phyloP scores from a whole-genome alignment of 1,140 invertebrate genomes.

The Paralvinella palmiformis region DNA sequence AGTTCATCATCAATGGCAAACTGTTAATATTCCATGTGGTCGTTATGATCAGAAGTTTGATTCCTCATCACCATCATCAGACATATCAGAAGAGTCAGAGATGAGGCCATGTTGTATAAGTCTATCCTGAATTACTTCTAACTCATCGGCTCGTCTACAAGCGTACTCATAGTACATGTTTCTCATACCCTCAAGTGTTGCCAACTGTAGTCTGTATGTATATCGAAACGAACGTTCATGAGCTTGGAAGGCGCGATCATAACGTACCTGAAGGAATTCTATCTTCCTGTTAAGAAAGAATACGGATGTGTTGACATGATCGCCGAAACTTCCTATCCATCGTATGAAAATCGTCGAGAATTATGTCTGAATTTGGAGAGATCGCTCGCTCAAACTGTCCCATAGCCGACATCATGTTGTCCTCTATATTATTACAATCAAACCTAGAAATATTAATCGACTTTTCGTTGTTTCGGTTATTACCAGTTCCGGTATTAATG shows the following conservation, averaged over 20 bases:
- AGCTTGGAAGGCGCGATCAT: slow-evolving; percentile 29
- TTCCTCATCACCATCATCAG: slow-evolving; percentile 1
- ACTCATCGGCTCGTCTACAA: slow-evolving; percentile 30
- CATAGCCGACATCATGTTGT: no score
- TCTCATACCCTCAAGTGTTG: slow-evolving; percentile 32
- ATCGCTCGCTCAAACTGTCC: no score
- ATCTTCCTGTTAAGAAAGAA: slow-evolving; percentile 31
- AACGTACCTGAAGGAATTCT: slow-evolving; percentile 30
- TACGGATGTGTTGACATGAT: slow-evolving; percentile 33
- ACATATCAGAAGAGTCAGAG: not conserved
- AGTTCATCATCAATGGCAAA: no score
- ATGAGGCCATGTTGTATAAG: not conserved
- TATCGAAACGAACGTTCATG: slow-evolving; percentile 33
- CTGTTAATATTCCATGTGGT: no score
- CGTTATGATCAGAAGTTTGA: no score
- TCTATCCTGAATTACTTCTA: slow-evolving; percentile 23
- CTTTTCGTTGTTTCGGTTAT: no score
- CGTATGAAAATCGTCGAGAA: not conserved
- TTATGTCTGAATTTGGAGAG: no score
- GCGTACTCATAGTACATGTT: slow-evolving; percentile 42
- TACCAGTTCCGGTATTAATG: no score
- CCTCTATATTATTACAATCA: no score
- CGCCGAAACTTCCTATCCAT: slow-evolving; percentile 22
- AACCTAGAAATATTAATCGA: no score
- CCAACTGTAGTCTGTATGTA: slow-evolving; percentile 33